These are phyloP conservation scores for Idaea aversata DNA, from an alignment of 2,888 invertebrate species.

Conservation along the genomic window DNA sequence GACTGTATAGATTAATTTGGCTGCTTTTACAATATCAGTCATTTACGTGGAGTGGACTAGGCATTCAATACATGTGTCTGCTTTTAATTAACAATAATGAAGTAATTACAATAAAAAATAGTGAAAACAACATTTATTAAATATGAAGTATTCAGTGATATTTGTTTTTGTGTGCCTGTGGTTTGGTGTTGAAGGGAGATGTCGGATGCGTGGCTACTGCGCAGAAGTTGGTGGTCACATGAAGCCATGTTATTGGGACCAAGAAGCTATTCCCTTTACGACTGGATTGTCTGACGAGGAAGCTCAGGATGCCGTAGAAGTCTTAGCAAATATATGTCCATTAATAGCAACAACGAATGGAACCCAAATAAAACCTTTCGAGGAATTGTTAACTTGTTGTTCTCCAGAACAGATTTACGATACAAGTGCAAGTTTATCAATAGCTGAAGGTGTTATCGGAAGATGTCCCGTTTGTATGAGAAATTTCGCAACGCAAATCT, in stretches of 20 bases:
- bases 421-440: constrained; percentile 76
- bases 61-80: not conserved
- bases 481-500: constrained; percentile 89
- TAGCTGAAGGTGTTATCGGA: constrained; percentile 85
- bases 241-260: constrained; percentile 50
- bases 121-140: constrained; percentile 20
- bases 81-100: constrained; percentile 16
- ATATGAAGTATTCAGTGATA: constrained; percentile 41
- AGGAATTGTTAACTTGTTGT: constrained; percentile 82
- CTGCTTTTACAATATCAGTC: constrained; percentile 24
- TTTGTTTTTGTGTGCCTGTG: constrained; percentile 42
- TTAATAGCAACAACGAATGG: constrained; percentile 66
- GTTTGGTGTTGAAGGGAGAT: constrained; percentile 45
- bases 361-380: constrained; percentile 48
- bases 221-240: constrained; percentile 37
- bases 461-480: constrained; percentile 90
- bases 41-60: constrained; percentile 20
- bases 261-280: constrained; percentile 40
- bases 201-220: constrained; percentile 59
- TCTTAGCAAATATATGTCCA: constrained; percentile 83
- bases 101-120: constrained; percentile 11
- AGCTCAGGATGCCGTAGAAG: constrained; percentile 49
- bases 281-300: constrained; percentile 47
- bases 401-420: constrained; percentile 70
- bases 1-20: constrained; percentile 38